phyloP scores from a whole-genome alignment of 2,113 vertebrate species.

The Rhinoderma darwinii region DNA sequence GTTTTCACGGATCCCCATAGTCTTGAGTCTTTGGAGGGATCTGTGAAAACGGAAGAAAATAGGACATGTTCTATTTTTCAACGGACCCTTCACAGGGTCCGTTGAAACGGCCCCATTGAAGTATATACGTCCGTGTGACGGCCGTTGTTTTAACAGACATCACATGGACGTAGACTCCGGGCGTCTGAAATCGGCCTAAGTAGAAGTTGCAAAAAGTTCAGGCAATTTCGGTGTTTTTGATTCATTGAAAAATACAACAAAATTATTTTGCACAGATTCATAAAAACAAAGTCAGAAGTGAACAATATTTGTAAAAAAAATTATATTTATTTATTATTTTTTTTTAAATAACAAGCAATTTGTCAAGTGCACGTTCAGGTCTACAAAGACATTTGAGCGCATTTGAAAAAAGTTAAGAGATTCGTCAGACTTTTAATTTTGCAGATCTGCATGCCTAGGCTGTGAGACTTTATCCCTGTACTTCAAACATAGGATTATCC shows the following conservation, averaged over 20 bases:
- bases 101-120: too few species aligned
- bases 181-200: too few species aligned
- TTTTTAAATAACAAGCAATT: slow-evolving; percentile 67
- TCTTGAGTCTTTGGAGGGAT: too few species aligned
- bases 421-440: slow-evolving; percentile 61
- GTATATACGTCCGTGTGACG: too few species aligned
- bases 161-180: too few species aligned
- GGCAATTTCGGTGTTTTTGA: background rate
- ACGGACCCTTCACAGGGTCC: too few species aligned
- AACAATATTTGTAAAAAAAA: slow-evolving; percentile 10
- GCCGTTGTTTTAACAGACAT: too few species aligned
- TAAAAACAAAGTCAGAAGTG: slow-evolving; percentile 52
- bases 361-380: slow-evolving; percentile 77
- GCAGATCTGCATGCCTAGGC: slow-evolving; percentile 66
- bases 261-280: background rate
- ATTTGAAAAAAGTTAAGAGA: slow-evolving; percentile 61
- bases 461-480: slow-evolving; percentile 67
- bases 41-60: too few species aligned
- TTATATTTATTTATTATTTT: slow-evolving; percentile 48
- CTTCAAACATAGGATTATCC: slow-evolving; percentile 58
- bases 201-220: background rate
- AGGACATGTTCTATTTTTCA: too few species aligned
- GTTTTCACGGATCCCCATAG: too few species aligned
- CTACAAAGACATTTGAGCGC: slow-evolving; percentile 76
- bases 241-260: background rate